phyloP scores from a whole-genome alignment of 2,888 invertebrate genomes.

The Nemurella pictetii region DNA sequence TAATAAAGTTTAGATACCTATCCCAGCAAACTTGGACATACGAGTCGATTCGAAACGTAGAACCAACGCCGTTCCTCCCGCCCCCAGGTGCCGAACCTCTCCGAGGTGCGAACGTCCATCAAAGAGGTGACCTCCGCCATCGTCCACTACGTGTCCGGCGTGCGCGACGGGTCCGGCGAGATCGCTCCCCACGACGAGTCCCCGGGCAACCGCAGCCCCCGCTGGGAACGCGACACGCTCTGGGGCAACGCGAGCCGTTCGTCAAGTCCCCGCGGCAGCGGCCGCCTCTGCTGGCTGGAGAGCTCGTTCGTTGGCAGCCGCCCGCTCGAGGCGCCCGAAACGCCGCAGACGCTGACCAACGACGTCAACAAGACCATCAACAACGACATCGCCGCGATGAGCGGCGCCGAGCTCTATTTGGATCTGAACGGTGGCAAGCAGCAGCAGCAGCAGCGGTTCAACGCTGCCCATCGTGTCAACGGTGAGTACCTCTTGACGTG shows the following conservation, averaged over 20 bases:
- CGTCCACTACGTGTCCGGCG: conserved; percentile 78
- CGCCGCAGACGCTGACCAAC: conserved; percentile 59
- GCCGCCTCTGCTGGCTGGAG: conserved; percentile 85
- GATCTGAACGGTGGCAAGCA: conserved; percentile 43
- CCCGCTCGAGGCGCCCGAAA: conserved; percentile 83
- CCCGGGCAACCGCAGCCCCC: conserved; percentile 33
- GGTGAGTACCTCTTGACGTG: conserved; percentile 44
- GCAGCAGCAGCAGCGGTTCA: conserved; percentile 36
- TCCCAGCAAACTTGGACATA: too few relatives aligned
- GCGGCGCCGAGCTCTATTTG: conserved; percentile 47
- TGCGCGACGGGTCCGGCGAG: conserved; percentile 51
- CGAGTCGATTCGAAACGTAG: too few relatives aligned
- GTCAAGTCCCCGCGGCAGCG: conserved; percentile 58
- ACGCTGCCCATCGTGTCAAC: conserved; percentile 39
- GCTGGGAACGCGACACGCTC: conserved; percentile 43
- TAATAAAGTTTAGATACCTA: too few relatives aligned
- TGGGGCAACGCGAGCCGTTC: conserved; percentile 45
- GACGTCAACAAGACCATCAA: conserved; percentile 42
- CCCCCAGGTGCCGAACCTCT: conserved; percentile 54
- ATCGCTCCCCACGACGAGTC: conserved; percentile 22
- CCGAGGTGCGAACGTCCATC: conserved; percentile 79
- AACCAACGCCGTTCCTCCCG: not conserved
- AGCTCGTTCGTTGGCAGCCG: conserved; percentile 88
- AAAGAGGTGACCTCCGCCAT: conserved; percentile 92
- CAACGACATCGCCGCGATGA: conserved; percentile 56